These are phyloP conservation scores for Podilymbus podiceps DNA, from an alignment of 2,113 vertebrate genomes.

Conservation along the genomic window DNA sequence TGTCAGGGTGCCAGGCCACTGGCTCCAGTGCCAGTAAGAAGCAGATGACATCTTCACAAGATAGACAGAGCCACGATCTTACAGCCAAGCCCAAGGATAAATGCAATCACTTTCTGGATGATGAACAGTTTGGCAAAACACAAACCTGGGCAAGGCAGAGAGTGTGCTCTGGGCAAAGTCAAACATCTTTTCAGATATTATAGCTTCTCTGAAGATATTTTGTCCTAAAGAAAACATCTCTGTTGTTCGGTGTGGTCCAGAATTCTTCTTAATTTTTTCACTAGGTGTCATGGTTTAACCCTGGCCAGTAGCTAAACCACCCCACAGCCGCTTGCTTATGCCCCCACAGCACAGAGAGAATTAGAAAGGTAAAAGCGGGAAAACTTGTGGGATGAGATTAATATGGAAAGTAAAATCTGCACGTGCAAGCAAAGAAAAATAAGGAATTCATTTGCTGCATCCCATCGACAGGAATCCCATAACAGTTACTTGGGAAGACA, in stretches of 20 bases:
- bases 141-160: background rate
- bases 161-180: conserved; percentile 11
- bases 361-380: background rate
- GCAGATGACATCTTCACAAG: background rate
- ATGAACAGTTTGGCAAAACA: background rate
- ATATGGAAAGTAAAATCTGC: background rate
- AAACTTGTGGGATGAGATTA: background rate
- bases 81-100: background rate
- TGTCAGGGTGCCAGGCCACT: background rate
- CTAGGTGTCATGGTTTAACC: background rate
- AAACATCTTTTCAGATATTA: background rate
- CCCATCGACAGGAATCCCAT: background rate
- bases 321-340: background rate
- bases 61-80: background rate
- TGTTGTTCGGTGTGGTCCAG: background rate
- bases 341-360: background rate
- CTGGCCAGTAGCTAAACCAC: background rate
- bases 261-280: background rate
- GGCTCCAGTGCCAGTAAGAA: background rate
- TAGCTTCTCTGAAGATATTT: background rate
- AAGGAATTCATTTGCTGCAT: background rate
- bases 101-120: conserved; percentile 16
- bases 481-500: background rate
- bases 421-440: background rate
- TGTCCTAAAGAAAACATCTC: background rate